phyloP scores from a whole-genome alignment of 2,888 invertebrate genomes.

The Sminthurides aquaticus region DNA sequence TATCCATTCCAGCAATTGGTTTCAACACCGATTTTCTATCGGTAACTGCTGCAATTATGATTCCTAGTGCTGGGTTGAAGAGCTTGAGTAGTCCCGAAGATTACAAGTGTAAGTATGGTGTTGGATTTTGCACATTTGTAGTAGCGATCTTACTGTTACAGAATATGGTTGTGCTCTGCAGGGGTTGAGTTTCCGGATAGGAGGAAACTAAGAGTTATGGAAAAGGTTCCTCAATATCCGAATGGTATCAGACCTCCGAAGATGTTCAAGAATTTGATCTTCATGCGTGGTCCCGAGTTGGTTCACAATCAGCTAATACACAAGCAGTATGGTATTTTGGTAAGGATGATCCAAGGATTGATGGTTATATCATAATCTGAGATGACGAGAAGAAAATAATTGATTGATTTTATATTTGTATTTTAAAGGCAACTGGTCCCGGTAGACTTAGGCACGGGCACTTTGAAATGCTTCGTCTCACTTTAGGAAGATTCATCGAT shows the following conservation, averaged over 20 bases:
- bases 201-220: slow-evolving; percentile 60
- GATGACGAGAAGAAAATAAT: not conserved
- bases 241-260: slow-evolving; percentile 64
- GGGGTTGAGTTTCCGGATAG: slow-evolving; percentile 63
- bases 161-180: not conserved
- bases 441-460: slow-evolving; percentile 73
- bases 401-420: slow-evolving; percentile 18
- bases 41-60: not conserved
- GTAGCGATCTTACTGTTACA: not conserved
- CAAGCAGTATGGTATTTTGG: slow-evolving; percentile 88
- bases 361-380: not conserved
- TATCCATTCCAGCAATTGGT: no score
- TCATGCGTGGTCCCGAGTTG: slow-evolving; percentile 83
- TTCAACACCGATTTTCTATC: not conserved
- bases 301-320: slow-evolving; percentile 78
- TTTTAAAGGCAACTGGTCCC: slow-evolving; percentile 66
- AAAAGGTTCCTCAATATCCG: slow-evolving; percentile 65
- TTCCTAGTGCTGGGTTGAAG: slow-evolving; percentile 10
- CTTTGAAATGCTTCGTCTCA: slow-evolving; percentile 78
- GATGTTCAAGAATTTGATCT: slow-evolving; percentile 72
- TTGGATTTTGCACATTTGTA: not conserved
- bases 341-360: slow-evolving; percentile 51
- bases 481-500: slow-evolving; percentile 70
- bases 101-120: slow-evolving; percentile 12
- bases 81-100: slow-evolving; percentile 3